A percentile compares a stretch with the other conserved stretches of the same genome.
phyloP scores from a whole-genome alignment of 2,113 vertebrate species.

The Chionis minor region DNA sequence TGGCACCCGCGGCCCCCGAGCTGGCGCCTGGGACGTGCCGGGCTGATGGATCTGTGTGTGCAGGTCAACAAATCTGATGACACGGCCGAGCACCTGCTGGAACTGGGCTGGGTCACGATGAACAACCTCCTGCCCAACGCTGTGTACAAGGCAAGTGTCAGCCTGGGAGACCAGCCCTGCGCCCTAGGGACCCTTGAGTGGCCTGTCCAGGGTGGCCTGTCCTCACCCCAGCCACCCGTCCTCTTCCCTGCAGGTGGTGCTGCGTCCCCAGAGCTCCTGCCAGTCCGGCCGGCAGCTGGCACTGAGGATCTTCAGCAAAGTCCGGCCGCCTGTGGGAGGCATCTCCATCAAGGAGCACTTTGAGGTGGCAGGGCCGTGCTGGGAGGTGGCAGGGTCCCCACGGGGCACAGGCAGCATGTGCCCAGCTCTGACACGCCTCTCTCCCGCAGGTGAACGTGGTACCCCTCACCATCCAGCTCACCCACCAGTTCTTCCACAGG shows the following conservation, averaged over 20 bases:
- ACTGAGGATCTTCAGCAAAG: slow-evolving; percentile 96
- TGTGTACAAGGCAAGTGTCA: slow-evolving; percentile 87
- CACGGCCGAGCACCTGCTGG: slow-evolving; percentile 95
- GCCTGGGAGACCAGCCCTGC: neutral
- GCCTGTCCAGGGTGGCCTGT: neutral
- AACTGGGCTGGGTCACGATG: slow-evolving; percentile 98
- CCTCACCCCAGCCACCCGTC: neutral
- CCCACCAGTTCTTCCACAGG: slow-evolving; percentile 98
- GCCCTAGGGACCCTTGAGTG: neutral
- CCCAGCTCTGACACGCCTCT: neutral
- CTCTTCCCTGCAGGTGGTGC: slow-evolving; percentile 83
- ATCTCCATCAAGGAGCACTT: slow-evolving; percentile 99
- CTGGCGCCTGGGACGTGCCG: fast-evolving
- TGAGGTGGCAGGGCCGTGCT: slow-evolving; percentile 73
- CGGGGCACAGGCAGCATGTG: fast-evolving
- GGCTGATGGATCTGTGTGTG: neutral
- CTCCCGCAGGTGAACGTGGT: slow-evolving; percentile 91
- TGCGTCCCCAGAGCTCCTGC: slow-evolving; percentile 93
- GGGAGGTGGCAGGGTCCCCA: neutral
- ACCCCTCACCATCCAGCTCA: slow-evolving; percentile 96
- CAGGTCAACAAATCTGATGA: slow-evolving; percentile 98
- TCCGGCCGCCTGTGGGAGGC: slow-evolving; percentile 95
- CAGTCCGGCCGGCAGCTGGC: slow-evolving; percentile 94
- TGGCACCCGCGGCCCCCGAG: neutral
- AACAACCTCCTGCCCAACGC: slow-evolving; percentile 97